Conservation (phyloP, 2,888 invertebrate genomes). For the Emmelina monodactyla region DNA sequence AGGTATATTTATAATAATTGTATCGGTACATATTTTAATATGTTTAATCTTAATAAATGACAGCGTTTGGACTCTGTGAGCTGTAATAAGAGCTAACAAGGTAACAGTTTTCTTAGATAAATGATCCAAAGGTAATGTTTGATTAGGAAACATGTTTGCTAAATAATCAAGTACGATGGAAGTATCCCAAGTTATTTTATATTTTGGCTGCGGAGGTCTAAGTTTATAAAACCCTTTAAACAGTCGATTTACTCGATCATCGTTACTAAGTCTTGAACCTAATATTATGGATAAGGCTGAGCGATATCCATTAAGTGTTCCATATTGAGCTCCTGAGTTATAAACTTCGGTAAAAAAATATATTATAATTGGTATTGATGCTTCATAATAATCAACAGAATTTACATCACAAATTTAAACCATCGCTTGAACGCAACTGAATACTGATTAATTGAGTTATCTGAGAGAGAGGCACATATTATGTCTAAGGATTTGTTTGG, state of each 20-base stretch:
- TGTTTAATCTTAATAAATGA: constrained; percentile 2
- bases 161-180: constrained; percentile 4
- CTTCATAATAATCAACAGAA: too few relatives aligned
- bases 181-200: constrained; percentile 3
- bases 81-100: constrained; percentile 7
- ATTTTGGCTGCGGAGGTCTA: constrained; percentile 3
- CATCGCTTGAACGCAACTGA: constrained; percentile 1
- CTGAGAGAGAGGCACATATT: neutral
- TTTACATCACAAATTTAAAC: neutral
- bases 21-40: neutral
- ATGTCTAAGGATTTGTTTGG: neutral
- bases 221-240: constrained; percentile 6
- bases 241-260: constrained; percentile 4
- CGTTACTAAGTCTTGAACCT: neutral
- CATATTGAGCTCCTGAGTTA: constrained; percentile 2
- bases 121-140: neutral
- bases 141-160: neutral
- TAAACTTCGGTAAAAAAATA: too few relatives aligned
- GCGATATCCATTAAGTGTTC: constrained; percentile 2
- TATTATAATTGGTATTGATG: too few relatives aligned
- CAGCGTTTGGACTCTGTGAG: constrained; percentile 6
- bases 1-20: neutral
- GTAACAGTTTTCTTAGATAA: constrained; percentile 5
- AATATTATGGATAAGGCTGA: constrained; percentile 4
- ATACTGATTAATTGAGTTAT: neutral